Evolutionary conservation across 2,113 vertebrate species (phyloP).

Genomic region (Speoplatyrhinus poulsoni): DNA sequence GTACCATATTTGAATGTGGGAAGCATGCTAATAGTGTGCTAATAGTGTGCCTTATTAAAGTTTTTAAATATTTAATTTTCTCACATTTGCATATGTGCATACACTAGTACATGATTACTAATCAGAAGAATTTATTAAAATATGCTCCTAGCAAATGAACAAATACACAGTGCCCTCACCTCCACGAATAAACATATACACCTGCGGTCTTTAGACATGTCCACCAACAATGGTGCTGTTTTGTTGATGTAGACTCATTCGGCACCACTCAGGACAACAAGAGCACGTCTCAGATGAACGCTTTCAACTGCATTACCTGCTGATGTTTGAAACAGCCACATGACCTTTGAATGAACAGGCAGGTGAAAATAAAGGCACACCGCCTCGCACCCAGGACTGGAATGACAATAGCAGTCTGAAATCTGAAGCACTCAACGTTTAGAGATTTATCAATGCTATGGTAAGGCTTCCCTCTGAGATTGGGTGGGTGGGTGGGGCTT

Average conservation of each 20-base stretch:
- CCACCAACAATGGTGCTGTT: conserved; percentile 39
- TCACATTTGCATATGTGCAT: conserved; percentile 23
- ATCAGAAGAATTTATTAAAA: neutral
- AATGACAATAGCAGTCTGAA: conserved; percentile 32
- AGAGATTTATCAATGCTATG: neutral
- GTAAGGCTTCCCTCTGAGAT: too few relatives aligned
- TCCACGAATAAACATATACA: conserved; percentile 56
- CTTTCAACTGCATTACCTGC: conserved; percentile 75
- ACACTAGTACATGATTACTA: neutral
- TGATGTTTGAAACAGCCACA: conserved; percentile 60
- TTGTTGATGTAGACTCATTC: conserved; percentile 34
- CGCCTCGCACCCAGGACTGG: conserved; percentile 24
- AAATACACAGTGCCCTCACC: conserved; percentile 20
- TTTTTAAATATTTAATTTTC: conserved; percentile 18
- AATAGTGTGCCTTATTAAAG: neutral
- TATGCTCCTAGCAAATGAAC: conserved; percentile 19
- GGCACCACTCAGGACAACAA: conserved; percentile 49
- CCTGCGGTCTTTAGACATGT: conserved; percentile 50
- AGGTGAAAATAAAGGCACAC: conserved; percentile 47
- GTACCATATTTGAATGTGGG: conserved; percentile 6
- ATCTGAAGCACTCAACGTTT: neutral
- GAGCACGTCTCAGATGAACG: conserved; percentile 58
- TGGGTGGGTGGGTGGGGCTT: too few relatives aligned
- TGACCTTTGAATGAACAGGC: conserved; percentile 68
- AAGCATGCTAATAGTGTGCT: neutral